Evolutionary conservation across 2,797 vertebrate species (phyloP), one percentile per base, ranked within the genome.

Genomic region (Tadarida brasiliensis): DNA sequence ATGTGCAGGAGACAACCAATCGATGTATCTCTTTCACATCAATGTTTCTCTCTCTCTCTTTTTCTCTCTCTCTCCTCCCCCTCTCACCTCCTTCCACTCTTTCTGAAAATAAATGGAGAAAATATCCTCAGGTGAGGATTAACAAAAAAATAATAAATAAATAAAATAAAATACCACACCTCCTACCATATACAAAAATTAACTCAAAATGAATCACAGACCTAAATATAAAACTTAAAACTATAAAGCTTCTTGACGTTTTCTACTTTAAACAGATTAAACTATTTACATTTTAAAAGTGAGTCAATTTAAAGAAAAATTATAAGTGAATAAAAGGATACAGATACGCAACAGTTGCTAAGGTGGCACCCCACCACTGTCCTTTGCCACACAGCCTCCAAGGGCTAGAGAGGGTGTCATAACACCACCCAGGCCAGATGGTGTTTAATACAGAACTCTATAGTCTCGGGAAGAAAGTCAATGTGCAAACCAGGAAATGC

Each of bases 221-320:
- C 35, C 20, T 81, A 85, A 74, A 91, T 76, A 59, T 39, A 63
- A 95, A 89, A 86, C 39, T 87, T 91, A 47, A 92, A 92, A 63
- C 51, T 61, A 30, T n/a, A 83, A 82, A 90, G 74, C 20, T 65
- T 65, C 63, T 47, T 83, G 39, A 83, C 68, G 59, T 63, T 73
- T 81, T 54, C 24, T 51, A 70, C 49, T 70, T 88, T 28, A 61
- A 73, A 78, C 70, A 71, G 28, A 30, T 49, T 90, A 78, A 84
- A 26, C 9, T 70, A 77, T 78, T 87, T 82, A 39, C 54, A 59
- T 49, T 68, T 95, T 28, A n/a, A 35, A 39, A 85, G 11, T 63
- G 47, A 56, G 11, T 61, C 19, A 15, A 0, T 71, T 74, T 73
- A 87, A 78, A 71, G 47, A 68, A 65, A 91, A 93, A 76, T 54